Base-by-base conservation (phyloP, 2,888 invertebrate species). In the Lobophora halterata region DNA sequence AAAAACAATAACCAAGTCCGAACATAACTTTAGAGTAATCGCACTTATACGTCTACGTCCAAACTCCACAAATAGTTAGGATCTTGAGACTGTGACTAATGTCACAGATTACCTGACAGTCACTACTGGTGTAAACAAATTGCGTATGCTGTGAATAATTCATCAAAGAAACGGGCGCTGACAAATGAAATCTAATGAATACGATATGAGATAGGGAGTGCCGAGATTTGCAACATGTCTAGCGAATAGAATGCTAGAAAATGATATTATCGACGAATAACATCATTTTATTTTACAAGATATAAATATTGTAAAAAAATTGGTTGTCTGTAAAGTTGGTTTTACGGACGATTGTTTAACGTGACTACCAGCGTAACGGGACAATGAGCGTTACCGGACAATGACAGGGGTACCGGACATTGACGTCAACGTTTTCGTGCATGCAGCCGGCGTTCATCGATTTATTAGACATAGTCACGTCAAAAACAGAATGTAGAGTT, bases 181-280 rank as follows among this genome's bases (percentile, higher is more conserved):
- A 80, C 81, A 81, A 82, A 83, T 82, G 81, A 80, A 81, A 83
- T 81, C 70, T 80, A 81, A 79, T 81, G 81, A 83, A 83, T 83
- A 80, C 62, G 72, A 75, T 82, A 83, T 83, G 82, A 82, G 81
- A 68, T 52, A 49, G 63, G 57, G 60, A 52, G 64, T 56, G 55
- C 64, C 10, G 65, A 72, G 77, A 78, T 76, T 76, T 54, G 52
- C 64, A 56, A 61, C 55, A n/a, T 33, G 25, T 55, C 46, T 57
- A 48, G 29, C 26, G 47, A 40, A 43, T 41, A 48, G 49, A 45
- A 31, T 37, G 26, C 16, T 35, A 23, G n/a, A 8, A 25, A 14
- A 25, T n/a, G n/a, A n/a, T n/a, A n/a, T n/a, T n/a, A n/a, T n/a
- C n/a, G n/a, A n/a, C n/a, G n/a, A n/a, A n/a, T n/a, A n/a, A n/a